phyloP scores from a whole-genome alignment of 2,113 vertebrate species.

The Leptosomus discolor region DNA sequence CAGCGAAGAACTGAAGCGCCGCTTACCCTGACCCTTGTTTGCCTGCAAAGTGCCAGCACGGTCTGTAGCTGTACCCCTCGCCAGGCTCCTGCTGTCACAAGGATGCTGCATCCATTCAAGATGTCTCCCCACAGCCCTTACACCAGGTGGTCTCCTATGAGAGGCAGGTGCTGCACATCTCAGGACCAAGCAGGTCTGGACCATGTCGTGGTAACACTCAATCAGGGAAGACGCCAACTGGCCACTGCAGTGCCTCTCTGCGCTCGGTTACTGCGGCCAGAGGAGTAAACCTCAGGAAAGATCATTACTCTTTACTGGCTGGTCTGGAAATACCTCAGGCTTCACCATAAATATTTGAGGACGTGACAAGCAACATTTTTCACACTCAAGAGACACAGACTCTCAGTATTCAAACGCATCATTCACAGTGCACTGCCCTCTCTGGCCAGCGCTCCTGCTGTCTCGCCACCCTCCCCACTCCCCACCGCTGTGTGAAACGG shows the following conservation, averaged over 20 bases:
- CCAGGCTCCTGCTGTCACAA: not conserved
- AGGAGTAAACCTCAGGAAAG: not conserved
- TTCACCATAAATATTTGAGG: not conserved
- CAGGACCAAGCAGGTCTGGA: not conserved
- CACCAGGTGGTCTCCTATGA: not conserved
- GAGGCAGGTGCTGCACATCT: not conserved
- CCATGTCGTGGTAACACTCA: fast-evolving
- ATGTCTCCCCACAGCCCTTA: fast-evolving
- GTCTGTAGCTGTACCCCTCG: not conserved
- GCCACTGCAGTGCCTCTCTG: not conserved
- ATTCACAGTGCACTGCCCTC: not conserved
- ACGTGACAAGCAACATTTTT: not conserved
- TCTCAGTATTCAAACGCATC: not conserved
- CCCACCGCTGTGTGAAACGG: fast-evolving
- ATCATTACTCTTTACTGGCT: not conserved
- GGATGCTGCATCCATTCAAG: not conserved
- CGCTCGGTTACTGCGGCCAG: fast-evolving
- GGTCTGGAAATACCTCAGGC: not conserved
- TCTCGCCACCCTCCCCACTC: not conserved
- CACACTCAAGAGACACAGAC: not conserved
- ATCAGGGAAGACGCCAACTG: not conserved
- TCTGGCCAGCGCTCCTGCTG: not conserved
- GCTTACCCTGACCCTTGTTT: not conserved
- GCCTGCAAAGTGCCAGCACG: not conserved
- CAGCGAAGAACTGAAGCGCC: not conserved